Evolutionary conservation across 2,113 vertebrate genomes (phyloP).

Genomic region (Oophaga pumilio): DNA sequence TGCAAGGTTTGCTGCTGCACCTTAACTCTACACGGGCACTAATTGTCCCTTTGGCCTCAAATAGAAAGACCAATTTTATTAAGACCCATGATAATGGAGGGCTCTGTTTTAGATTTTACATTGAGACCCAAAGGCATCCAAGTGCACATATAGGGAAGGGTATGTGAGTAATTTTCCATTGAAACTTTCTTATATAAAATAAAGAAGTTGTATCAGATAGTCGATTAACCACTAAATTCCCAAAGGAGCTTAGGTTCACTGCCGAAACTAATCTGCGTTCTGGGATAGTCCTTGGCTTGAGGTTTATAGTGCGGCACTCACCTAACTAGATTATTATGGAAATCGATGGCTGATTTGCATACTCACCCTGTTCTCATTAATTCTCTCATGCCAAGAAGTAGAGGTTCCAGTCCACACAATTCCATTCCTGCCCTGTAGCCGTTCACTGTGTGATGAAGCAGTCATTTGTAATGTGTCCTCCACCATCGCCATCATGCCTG

Average conservation of each 20-base stretch:
- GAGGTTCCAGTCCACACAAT: slow-evolving; percentile 23
- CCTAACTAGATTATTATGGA: slow-evolving; percentile 42
- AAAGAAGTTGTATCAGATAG: background rate
- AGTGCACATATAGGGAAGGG: background rate
- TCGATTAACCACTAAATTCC: background rate
- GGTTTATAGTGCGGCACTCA: slow-evolving; percentile 11
- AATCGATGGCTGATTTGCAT: slow-evolving; percentile 15
- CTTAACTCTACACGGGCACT: too few relatives aligned
- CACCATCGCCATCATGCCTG: background rate
- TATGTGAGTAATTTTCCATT: background rate
- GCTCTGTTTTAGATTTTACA: too few relatives aligned
- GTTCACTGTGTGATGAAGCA: background rate
- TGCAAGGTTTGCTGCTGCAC: too few relatives aligned
- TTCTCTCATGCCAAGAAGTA: slow-evolving; percentile 12
- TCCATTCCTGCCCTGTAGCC: slow-evolving; percentile 18
- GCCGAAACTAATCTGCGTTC: background rate
- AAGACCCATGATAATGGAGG: too few relatives aligned
- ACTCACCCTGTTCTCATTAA: background rate
- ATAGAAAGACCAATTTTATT: too few relatives aligned
- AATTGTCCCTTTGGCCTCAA: too few relatives aligned
- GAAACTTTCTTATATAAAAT: background rate
- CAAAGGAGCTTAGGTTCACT: background rate
- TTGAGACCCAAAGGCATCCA: background rate
- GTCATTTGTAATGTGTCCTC: slow-evolving; percentile 19
- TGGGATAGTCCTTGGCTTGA: slow-evolving; percentile 2